Conservation (phyloP, 2,888 invertebrate species). For the Apodemia hepburni region DNA sequence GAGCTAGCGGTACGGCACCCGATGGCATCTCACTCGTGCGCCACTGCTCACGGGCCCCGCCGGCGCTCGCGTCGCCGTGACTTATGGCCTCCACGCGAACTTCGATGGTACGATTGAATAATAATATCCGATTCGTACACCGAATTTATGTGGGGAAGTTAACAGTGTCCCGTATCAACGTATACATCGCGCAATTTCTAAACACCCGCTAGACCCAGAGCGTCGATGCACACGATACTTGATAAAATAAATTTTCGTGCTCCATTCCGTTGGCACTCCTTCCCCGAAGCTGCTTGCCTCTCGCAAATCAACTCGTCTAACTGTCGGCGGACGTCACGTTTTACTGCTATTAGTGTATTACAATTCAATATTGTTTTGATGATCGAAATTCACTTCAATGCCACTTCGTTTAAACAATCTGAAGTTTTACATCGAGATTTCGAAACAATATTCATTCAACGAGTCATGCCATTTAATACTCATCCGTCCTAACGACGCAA, state of each 20-base stretch:
- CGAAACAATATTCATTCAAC: background rate
- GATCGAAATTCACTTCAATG: background rate
- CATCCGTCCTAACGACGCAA: too few species aligned
- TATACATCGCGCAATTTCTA: conserved; percentile 60
- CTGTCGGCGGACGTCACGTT: conserved; percentile 50
- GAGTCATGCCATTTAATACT: background rate
- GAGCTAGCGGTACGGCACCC: conserved; percentile 56
- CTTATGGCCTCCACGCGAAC: conserved; percentile 76
- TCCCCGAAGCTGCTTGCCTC: conserved; percentile 36
- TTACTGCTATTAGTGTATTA: background rate
- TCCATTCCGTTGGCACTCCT: conserved; percentile 49
- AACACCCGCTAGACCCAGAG: conserved; percentile 53
- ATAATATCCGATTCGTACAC: conserved; percentile 77
- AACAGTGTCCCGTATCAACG: conserved; percentile 70
- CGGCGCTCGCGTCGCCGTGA: conserved; percentile 76
- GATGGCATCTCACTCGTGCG: conserved; percentile 75
- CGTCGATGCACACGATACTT: conserved; percentile 56
- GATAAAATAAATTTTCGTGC: conserved; percentile 63
- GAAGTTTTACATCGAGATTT: background rate
- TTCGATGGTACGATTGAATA: conserved; percentile 78
- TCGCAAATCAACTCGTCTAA: conserved; percentile 46
- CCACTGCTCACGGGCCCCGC: conserved; percentile 75
- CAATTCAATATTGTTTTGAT: conserved; percentile 18
- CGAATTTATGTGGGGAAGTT: conserved; percentile 79
- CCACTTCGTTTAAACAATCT: background rate